Evolutionary conservation across 2,797 vertebrate genomes (phyloP), one percentile per base, ranked within the genome.

Genomic region (Gymnopithys bicolor): DNA sequence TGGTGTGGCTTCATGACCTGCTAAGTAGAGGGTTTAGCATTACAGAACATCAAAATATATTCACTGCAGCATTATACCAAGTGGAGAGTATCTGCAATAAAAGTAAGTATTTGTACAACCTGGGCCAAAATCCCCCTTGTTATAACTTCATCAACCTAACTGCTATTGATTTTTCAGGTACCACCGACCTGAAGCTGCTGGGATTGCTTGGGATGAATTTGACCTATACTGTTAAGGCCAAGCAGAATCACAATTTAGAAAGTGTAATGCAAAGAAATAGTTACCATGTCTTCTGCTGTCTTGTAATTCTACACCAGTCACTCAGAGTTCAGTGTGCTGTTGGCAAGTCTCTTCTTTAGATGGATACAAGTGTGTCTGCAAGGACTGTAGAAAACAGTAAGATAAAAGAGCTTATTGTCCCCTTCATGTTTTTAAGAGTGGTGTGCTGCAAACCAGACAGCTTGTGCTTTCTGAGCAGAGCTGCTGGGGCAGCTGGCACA

Each of bases 101-200:
- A 89, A 81, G 33, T 69, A 94, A 92, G 80, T 51, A 56, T 96
- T 94, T 90, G 41, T 82, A 90, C 35, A 86, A 45, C 48, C 45
- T 64, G 33, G 70, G 63, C 77, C 83, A 86, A 75, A 90, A 91
- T 82, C 49, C 41, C 51, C 56, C 64, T 60, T 88, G 75, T 84
- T 94, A 35, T 53, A 94, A 91, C 74, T 93, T 93, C 77, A 91
- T 93, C 87, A 96, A 9, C 67, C 90, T 77, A 93, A 95, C 94
- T 68, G 77, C 70, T 94, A 95, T 96, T 82, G 93, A 96, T 96
- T 96, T 96, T 95, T 84, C 74, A 83, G 92, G 45, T 94, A 84
- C 60, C 33, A 45, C 87, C 76, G 91, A 90, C 74, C 71, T 93
- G 89, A 77, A 90, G 85, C 91, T 73, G 71, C 73, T 52, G 28